Base-by-base conservation (phyloP, 2,888 invertebrate genomes). In the Alcis repandata region DNA sequence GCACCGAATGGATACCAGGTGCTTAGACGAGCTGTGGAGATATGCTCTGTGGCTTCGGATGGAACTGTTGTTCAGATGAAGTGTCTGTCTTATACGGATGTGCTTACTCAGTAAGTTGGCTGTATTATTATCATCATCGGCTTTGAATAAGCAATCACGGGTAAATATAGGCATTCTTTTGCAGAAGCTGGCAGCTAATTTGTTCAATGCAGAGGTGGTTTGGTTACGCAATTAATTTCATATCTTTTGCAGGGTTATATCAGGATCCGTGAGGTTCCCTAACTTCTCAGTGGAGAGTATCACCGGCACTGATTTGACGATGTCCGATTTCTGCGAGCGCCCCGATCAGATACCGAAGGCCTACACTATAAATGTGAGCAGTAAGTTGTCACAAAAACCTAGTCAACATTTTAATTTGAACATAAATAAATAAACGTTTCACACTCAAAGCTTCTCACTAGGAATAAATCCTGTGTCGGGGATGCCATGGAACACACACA, bases 1-100 rank as follows among this genome's bases (percentile, higher is more conserved):
- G 88, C 87, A 49, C 82, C 80, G 0, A 73, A 71, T 1, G 83
- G 74, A 0, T 80, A 85, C 71, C 74, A 78, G 56, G 80, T 75
- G 0, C 77, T 88, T n/a, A 77, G 88, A 51, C 74, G 91, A 4
- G 71, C 86, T 0, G 75, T 93, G 7, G 76, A 79, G 0, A 60
- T 95, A 3, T 84, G 85, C 0, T 94, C 90, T 0, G 70, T 83
- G 0, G 91, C 94, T 2, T 82, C 83, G 48, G 94, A 95, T 70
- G 96, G 96, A 0, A 94, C 94, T 0, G 85, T 94, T 9, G 92
- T 95, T 49, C 91, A 94, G 67, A 78, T 96, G 3, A 91, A 93
- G 9, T 92, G 93, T 0, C 82, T 94, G 58, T 94, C 94, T 7
- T 93, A 94, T 61, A 93, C 91, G 48, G 84, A 89, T 32, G 76